Conservation (phyloP, 2,797 vertebrate species). For the Chelmon rostratus region DNA sequence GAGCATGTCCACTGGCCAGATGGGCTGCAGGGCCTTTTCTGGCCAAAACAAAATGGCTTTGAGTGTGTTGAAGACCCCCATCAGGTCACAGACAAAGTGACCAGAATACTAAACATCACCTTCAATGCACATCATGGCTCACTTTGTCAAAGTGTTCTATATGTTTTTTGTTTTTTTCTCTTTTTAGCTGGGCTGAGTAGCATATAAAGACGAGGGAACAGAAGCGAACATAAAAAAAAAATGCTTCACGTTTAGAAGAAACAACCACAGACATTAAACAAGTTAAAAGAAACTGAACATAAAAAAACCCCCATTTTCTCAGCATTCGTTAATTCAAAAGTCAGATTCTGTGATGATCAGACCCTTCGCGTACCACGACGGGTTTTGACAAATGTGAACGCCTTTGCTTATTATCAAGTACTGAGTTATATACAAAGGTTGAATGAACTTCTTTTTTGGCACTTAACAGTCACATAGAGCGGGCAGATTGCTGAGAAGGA, state of each 20-base stretch:
- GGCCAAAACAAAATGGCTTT: conserved; percentile 79
- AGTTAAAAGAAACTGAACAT: conserved; percentile 7
- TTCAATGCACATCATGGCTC: conserved; percentile 51
- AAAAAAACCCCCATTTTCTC: conserved; percentile 6
- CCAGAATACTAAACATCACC: conserved; percentile 79
- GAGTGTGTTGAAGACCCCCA: conserved; percentile 73
- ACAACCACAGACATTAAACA: conserved; percentile 20
- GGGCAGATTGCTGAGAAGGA: conserved; percentile 45
- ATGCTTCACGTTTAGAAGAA: conserved; percentile 45
- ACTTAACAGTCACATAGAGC: conserved; percentile 43
- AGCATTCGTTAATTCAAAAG: conserved; percentile 46
- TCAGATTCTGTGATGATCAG: conserved; percentile 43
- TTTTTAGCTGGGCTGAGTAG: conserved; percentile 16
- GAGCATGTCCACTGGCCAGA: conserved; percentile 74
- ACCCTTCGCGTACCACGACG: conserved; percentile 41
- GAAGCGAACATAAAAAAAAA: conserved; percentile 22
- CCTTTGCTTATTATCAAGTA: conserved; percentile 25
- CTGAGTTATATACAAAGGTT: conserved; percentile 39
- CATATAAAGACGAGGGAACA: background rate
- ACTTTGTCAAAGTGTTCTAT: conserved; percentile 36
- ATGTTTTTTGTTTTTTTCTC: conserved; percentile 20
- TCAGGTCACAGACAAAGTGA: conserved; percentile 70
- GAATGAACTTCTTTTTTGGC: conserved; percentile 58
- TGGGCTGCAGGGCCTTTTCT: conserved; percentile 75
- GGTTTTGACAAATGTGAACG: conserved; percentile 37